Percentiles rank a stretch among this genome's conserved stretches.
Evolutionary conservation across 2,888 invertebrate genomes (phyloP).

Genomic region (Rhagium mordax): DNA sequence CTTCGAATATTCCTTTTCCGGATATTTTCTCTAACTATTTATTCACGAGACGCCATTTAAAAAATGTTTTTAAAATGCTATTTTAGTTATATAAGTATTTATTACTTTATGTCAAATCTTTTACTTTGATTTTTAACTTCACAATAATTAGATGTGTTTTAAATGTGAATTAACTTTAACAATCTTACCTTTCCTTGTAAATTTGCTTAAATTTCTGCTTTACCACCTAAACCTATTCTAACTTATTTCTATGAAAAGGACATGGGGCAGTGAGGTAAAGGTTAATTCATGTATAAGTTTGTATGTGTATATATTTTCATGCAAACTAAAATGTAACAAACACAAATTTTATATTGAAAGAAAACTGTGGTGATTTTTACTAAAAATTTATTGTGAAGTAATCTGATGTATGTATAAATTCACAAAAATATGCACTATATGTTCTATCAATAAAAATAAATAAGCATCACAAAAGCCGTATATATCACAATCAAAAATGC

Average conservation of each 20-base stretch:
- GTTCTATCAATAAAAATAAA: slow-evolving; percentile 21
- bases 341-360: slow-evolving; percentile 29
- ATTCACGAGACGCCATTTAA: no score
- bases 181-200: slow-evolving; percentile 17
- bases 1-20: background rate
- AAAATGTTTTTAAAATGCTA: background rate
- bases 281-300: slow-evolving; percentile 43
- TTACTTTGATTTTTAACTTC: slow-evolving; percentile 30
- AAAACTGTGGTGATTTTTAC: slow-evolving; percentile 20
- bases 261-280: slow-evolving; percentile 32
- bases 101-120: background rate
- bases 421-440: slow-evolving; percentile 34
- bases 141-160: slow-evolving; percentile 21
- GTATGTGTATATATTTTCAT: slow-evolving; percentile 48
- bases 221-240: slow-evolving; percentile 25
- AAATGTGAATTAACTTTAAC: background rate
- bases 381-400: slow-evolving; percentile 37
- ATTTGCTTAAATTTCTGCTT: background rate
- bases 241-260: slow-evolving; percentile 33
- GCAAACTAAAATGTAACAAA: slow-evolving; percentile 35
- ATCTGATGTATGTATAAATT: slow-evolving; percentile 23
- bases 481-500: slow-evolving; percentile 32
- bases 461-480: slow-evolving; percentile 30
- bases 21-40: background rate
- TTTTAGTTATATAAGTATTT: background rate